phyloP scores from a whole-genome alignment of 1,140 invertebrate species.

The Bradynema listronoti region DNA sequence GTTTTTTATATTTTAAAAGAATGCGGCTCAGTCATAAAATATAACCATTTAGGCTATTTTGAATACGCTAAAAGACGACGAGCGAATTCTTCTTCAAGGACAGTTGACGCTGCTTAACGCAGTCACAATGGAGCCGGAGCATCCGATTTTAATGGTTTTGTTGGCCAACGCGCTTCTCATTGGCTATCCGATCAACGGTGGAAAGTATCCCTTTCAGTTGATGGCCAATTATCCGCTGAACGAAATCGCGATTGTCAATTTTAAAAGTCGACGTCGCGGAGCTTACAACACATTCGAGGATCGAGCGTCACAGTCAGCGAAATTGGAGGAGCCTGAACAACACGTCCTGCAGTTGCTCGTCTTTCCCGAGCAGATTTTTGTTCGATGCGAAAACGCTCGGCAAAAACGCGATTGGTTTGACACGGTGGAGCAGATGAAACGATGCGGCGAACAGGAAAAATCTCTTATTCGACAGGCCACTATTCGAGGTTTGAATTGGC shows the following conservation, averaged over 20 bases:
- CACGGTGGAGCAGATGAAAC: constrained; percentile 79
- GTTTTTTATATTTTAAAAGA: constrained; percentile 2
- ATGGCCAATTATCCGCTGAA: constrained; percentile 81
- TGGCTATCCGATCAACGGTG: constrained; percentile 19
- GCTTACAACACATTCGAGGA: constrained; percentile 16
- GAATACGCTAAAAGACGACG: constrained; percentile 41
- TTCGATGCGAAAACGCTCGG: constrained; percentile 55
- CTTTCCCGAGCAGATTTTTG: constrained; percentile 45
- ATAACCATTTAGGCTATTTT: constrained; percentile 37
- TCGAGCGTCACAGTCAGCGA: too few relatives aligned
- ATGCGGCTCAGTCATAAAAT: constrained; percentile 2
- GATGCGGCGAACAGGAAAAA: constrained; percentile 61
- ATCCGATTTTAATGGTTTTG: constrained; percentile 48
- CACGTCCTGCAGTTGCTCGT: constrained; percentile 48
- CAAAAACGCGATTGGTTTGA: constrained; percentile 84
- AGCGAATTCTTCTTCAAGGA: constrained; percentile 48
- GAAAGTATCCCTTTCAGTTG: constrained; percentile 70
- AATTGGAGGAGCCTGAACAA: constrained; percentile 23
- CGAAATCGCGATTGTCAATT: constrained; percentile 86
- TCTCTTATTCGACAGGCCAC: constrained; percentile 63
- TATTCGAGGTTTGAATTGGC: constrained; percentile 59
- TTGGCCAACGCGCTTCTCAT: constrained; percentile 46
- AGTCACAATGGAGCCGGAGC: constrained; percentile 47
- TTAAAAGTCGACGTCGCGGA: constrained; percentile 66
- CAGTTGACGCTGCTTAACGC: constrained; percentile 49